Evolutionary conservation across 1,140 invertebrate genomes (phyloP), one percentile per base, ranked within the genome.

Genomic region (Tetranychus cinnabarinus): DNA sequence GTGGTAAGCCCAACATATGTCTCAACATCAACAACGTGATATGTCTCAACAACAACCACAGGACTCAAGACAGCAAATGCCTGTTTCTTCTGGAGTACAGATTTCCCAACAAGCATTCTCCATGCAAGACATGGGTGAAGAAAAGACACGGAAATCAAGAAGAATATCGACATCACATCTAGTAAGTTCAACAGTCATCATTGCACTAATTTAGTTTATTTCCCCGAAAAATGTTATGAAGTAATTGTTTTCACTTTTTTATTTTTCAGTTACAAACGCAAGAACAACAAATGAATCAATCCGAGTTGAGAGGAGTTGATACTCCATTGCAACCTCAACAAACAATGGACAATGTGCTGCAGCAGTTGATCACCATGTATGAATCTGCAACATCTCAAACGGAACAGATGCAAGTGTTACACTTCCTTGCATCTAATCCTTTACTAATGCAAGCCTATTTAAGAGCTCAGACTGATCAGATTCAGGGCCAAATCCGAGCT

Each of bases 401-500:
- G 67, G 88, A 92, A 69, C 90, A 96, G 68, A 82, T 86, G 68
- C 86, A 92, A 74, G 87, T 96, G 58, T 75, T 95, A 36, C 81
- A 83, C 66, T 91, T 97, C 67, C 79, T 97, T 54, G 93, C 92
- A 73, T 84, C 83, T 55, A 91, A 96, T 77, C 91, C 91, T 54
- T 87, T 87, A 62, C 77, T 97, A 12, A 96, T 96, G 89, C 89
- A 91, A 59, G 88, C 89, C 56, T 92, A 95, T 69, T 89, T 97
- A 59, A 91, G 73, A 77, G 86, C 70, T 82, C 5, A 10, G 39
- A 5, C 10, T 42, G 5, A 42, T 42, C 48, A 8, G 6, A 52
- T 86, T 75, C 79, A 52, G 5, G 64, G 31, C 69, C 69, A 55
- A 69, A 72, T 60, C 70, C 71, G 56, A 23, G 48, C 48, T 8